Conservation (phyloP, 2,888 invertebrate genomes). For the Epinotia brunnichana region DNA sequence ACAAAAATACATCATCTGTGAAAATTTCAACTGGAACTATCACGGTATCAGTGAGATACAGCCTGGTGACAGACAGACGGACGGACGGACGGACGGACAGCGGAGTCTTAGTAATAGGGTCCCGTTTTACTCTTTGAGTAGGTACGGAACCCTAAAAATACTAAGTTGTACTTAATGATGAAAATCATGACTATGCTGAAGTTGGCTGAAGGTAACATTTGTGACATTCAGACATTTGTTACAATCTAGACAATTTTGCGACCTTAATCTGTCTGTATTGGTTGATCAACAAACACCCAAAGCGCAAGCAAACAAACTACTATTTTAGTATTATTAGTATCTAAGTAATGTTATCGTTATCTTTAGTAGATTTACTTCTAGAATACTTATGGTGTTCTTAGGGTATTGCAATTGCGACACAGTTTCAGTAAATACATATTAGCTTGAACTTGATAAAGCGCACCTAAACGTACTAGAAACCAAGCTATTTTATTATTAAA, state of each 20-base stretch:
- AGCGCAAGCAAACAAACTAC: neutral
- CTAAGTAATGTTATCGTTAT: conserved; percentile 9
- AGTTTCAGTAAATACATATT: neutral
- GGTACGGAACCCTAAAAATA: too few relatives aligned
- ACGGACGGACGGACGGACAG: too few relatives aligned
- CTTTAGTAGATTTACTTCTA: neutral
- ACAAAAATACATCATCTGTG: too few relatives aligned
- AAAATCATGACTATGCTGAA: neutral
- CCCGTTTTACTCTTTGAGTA: too few relatives aligned
- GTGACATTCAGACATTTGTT: neutral
- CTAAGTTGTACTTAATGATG: too few relatives aligned
- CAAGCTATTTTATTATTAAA: too few relatives aligned
- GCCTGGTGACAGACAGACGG: too few relatives aligned
- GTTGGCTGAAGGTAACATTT: neutral
- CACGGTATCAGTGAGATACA: too few relatives aligned
- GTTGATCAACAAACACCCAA: conserved; percentile 2
- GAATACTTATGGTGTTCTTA: neutral
- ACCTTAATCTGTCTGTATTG: neutral
- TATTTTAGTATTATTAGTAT: neutral
- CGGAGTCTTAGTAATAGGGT: too few relatives aligned
- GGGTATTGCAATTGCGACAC: neutral
- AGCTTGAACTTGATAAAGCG: neutral
- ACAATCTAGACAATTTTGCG: neutral
- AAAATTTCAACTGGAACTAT: too few relatives aligned
- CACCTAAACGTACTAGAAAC: too few relatives aligned